These are phyloP conservation scores for Cathartes aura DNA, from an alignment of 2,113 vertebrate species.

Conservation along the genomic window DNA sequence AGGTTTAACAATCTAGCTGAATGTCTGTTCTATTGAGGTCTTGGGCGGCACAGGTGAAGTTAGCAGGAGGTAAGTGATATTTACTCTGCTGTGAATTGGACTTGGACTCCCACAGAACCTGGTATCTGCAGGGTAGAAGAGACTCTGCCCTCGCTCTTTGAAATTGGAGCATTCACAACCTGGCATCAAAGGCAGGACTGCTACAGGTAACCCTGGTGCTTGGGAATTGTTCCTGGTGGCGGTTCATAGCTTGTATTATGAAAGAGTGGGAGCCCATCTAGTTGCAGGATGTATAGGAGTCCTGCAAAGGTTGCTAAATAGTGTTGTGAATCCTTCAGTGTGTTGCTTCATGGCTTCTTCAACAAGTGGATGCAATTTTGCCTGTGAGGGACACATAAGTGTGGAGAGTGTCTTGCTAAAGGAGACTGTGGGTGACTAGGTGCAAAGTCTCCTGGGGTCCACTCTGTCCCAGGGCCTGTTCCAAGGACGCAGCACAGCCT, in stretches of 20 bases:
- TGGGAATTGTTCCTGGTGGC: not conserved
- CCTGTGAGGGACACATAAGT: not conserved
- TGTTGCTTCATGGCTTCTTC: not conserved
- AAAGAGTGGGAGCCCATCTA: not conserved
- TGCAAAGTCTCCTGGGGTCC: not conserved
- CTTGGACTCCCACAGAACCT: not conserved
- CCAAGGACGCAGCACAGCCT: not conserved
- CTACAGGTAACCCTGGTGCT: not conserved
- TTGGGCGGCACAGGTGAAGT: not conserved
- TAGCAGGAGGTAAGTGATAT: not conserved
- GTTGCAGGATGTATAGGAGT: not conserved
- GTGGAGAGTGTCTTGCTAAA: not conserved
- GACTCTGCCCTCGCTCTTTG: not conserved
- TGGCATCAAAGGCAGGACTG: not conserved
- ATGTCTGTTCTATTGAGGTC: not conserved
- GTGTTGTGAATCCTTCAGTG: not conserved
- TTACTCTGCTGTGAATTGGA: not conserved
- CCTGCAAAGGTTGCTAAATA: not conserved
- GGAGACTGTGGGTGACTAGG: not conserved
- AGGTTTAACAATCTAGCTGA: not conserved
- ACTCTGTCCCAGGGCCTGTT: not conserved
- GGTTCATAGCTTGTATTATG: not conserved
- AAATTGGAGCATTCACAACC: not conserved
- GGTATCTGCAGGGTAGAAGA: not conserved
- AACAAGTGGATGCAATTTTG: not conserved